Evolutionary conservation across 53 echinoderm and acorn worm genomes (phyloP).

Genomic region (Mesocentrotus franciscanus): DNA sequence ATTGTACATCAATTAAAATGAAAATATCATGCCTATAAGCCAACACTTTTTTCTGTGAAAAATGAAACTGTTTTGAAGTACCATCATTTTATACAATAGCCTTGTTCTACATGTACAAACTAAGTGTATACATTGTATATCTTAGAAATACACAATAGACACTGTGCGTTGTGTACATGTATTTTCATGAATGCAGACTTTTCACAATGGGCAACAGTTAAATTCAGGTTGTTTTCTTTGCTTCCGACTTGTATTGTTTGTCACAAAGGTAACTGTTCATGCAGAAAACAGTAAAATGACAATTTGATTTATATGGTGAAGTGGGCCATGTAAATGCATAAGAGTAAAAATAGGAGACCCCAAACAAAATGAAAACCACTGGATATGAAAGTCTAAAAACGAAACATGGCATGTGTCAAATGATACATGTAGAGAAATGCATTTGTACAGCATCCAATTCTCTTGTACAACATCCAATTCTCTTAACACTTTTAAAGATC

Average conservation of each 20-base stretch:
- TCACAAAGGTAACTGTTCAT: not conserved
- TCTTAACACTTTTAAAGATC: too few relatives aligned
- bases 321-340: not conserved
- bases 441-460: too few relatives aligned
- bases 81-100: not conserved
- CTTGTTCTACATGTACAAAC: not conserved
- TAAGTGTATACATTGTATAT: not conserved
- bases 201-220: not conserved
- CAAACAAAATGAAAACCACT: too few relatives aligned
- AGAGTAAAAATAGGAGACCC: too few relatives aligned
- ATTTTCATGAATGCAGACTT: not conserved
- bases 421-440: too few relatives aligned
- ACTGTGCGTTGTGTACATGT: too few relatives aligned
- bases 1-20: not conserved
- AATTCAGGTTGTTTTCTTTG: not conserved
- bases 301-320: not conserved
- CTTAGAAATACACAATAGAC: not conserved
- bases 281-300: not conserved
- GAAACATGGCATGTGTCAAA: too few relatives aligned
- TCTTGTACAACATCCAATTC: too few relatives aligned
- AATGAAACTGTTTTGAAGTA: not conserved
- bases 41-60: not conserved
- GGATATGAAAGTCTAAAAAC: too few relatives aligned
- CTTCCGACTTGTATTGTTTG: conserved; percentile 3
- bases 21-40: not conserved